A percentile compares a stretch with the other conserved stretches of the same genome.
Evolutionary conservation across 2,888 invertebrate species (phyloP).

Genomic region (Lepidocyrtoides sp.): DNA sequence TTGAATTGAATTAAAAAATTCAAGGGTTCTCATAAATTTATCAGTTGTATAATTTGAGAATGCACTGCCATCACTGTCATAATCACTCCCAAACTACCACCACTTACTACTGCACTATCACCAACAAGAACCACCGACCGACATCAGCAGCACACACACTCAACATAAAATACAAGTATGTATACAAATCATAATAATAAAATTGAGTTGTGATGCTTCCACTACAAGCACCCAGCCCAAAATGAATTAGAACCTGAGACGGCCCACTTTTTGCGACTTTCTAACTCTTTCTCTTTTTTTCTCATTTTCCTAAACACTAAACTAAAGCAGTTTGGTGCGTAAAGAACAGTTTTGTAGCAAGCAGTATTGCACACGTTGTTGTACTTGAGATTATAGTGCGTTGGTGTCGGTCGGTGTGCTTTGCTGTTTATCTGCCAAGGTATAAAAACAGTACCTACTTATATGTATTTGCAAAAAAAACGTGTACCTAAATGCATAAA

Average conservation of each 20-base stretch:
- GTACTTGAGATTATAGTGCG: neutral
- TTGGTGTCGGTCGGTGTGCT: slow-evolving; percentile 4
- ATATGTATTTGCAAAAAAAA: no score
- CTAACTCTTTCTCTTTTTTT: slow-evolving; percentile 82
- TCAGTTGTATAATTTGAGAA: slow-evolving; percentile 20
- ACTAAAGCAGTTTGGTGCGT: slow-evolving; percentile 55
- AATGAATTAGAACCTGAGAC: slow-evolving; percentile 84
- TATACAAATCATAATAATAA: slow-evolving; percentile 41
- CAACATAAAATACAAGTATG: slow-evolving; percentile 3
- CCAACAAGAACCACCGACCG: neutral
- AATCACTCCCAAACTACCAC: slow-evolving; percentile 4
- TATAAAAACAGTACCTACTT: neutral
- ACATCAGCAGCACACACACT: slow-evolving; percentile 28
- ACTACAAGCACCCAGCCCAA: slow-evolving; percentile 85
- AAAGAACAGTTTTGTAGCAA: slow-evolving; percentile 51
- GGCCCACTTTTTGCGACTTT: slow-evolving; percentile 85
- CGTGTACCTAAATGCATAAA: neutral
- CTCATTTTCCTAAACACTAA: slow-evolving; percentile 65
- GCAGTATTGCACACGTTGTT: neutral
- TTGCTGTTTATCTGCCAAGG: neutral
- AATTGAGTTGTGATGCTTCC: slow-evolving; percentile 80
- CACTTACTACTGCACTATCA: neutral
- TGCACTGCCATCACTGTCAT: slow-evolving; percentile 38
- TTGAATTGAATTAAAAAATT: slow-evolving; percentile 40
- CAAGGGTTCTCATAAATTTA: slow-evolving; percentile 73